Evolutionary conservation across 2,113 vertebrate species (phyloP).

Genomic region (Hippocampus comes): DNA sequence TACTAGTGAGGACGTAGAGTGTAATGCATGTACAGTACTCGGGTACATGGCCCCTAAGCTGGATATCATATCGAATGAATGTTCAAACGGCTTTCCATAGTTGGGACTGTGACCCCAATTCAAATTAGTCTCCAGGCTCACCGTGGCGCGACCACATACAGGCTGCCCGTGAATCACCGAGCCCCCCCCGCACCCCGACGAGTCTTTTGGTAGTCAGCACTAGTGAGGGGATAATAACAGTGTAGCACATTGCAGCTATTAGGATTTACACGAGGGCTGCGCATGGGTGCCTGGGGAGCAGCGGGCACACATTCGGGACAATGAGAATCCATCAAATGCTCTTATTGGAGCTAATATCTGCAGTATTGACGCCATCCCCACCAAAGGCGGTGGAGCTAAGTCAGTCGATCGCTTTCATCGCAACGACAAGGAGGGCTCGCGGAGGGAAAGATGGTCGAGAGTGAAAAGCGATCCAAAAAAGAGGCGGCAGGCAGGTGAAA

Average conservation of each 20-base stretch:
- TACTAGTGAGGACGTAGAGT: too few relatives aligned
- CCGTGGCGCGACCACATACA: neutral
- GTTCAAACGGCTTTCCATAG: neutral
- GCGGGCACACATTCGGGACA: neutral
- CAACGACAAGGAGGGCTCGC: conserved; percentile 17
- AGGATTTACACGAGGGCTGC: neutral
- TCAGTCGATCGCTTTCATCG: conserved; percentile 5
- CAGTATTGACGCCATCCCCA: neutral
- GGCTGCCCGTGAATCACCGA: neutral
- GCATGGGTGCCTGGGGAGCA: neutral
- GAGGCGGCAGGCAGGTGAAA: conserved; percentile 63
- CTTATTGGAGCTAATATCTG: conserved; percentile 21
- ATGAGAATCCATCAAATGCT: conserved; percentile 12
- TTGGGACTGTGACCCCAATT: conserved; percentile 5
- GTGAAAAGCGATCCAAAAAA: conserved; percentile 59
- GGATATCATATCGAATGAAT: neutral
- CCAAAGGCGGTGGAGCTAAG: conserved; percentile 15
- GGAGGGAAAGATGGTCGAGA: conserved; percentile 44
- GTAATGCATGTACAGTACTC: too few relatives aligned
- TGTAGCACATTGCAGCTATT: conserved; percentile 6
- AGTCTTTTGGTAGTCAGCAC: conserved; percentile 8
- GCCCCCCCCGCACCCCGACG: neutral
- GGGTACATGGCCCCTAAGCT: neutral
- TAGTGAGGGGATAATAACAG: conserved; percentile 17
- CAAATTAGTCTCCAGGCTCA: neutral